These are phyloP conservation scores for Eupithecia exiguata DNA, from an alignment of 2,888 invertebrate genomes.

Conservation along the genomic window DNA sequence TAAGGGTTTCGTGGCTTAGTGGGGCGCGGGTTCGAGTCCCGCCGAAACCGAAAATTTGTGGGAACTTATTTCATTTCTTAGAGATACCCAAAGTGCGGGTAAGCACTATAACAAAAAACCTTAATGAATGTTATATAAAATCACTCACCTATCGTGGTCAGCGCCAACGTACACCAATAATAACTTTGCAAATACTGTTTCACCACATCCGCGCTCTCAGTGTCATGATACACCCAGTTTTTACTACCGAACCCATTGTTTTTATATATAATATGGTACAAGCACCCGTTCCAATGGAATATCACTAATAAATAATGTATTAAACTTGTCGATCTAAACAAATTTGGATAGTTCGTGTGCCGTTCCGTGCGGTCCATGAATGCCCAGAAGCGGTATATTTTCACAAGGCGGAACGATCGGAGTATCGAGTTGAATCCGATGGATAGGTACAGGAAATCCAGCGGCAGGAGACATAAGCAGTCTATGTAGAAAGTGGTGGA, in stretches of 20 bases:
- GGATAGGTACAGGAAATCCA: conserved; percentile 99
- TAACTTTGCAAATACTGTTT: conserved; percentile 98
- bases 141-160: conserved; percentile 94
- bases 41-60: too few relatives aligned
- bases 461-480: conserved; percentile 97
- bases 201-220: conserved; percentile 93
- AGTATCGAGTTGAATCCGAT: conserved; percentile 98
- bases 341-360: conserved; percentile 99
- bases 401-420: conserved; percentile 97
- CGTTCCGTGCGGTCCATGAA: conserved; percentile 99
- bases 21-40: too few relatives aligned
- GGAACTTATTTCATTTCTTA: too few relatives aligned
- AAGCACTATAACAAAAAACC: too few relatives aligned
- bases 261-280: conserved; percentile 98
- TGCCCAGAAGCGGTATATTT: conserved; percentile 99
- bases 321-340: conserved; percentile 95
- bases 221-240: conserved; percentile 95
- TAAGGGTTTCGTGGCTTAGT: too few relatives aligned
- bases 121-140: too few relatives aligned
- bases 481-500: conserved; percentile 98
- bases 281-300: conserved; percentile 99
- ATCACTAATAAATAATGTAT: conserved; percentile 98
- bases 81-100: too few relatives aligned
- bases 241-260: conserved; percentile 97
- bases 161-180: conserved; percentile 98